Conservation (phyloP, 2,797 vertebrate species). For the Pipistrellus pygmaeus region DNA sequence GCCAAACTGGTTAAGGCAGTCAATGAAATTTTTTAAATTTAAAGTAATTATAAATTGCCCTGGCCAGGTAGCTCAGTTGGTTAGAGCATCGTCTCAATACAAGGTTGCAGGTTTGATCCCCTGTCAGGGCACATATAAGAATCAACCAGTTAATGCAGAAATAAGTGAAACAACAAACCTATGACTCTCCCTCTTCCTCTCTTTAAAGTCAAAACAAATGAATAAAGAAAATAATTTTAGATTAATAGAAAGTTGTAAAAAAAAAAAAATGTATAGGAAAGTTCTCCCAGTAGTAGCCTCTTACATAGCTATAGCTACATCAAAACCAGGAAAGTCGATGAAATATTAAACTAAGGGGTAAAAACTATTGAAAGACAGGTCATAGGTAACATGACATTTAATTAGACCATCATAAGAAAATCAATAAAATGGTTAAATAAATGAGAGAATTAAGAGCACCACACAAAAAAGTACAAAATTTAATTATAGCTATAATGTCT, state of each 20-base stretch:
- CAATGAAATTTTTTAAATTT: constrained; percentile 7
- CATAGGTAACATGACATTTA: constrained; percentile 14
- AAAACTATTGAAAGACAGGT: constrained; percentile 39
- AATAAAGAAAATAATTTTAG: neutral
- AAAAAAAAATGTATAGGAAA: neutral
- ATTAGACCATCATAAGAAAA: neutral
- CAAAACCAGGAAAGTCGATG: constrained; percentile 35
- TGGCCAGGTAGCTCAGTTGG: too few species aligned
- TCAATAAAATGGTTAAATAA: constrained; percentile 42
- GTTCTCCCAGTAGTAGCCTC: neutral
- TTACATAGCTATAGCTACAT: neutral
- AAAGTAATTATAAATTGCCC: neutral
- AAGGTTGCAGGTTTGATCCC: too few species aligned
- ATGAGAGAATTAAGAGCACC: neutral
- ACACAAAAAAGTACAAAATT: neutral
- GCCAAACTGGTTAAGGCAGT: neutral
- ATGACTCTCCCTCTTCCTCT: too few species aligned
- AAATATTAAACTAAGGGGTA: constrained; percentile 43
- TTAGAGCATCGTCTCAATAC: too few species aligned
- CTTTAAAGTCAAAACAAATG: too few species aligned
- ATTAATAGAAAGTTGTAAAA: neutral
- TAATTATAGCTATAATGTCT: neutral
- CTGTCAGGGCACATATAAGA: too few species aligned
- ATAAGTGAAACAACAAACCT: too few species aligned
- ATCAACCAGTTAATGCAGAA: too few species aligned